Conservation (phyloP, 2,113 vertebrate genomes). For the Butastur rufipennis region DNA sequence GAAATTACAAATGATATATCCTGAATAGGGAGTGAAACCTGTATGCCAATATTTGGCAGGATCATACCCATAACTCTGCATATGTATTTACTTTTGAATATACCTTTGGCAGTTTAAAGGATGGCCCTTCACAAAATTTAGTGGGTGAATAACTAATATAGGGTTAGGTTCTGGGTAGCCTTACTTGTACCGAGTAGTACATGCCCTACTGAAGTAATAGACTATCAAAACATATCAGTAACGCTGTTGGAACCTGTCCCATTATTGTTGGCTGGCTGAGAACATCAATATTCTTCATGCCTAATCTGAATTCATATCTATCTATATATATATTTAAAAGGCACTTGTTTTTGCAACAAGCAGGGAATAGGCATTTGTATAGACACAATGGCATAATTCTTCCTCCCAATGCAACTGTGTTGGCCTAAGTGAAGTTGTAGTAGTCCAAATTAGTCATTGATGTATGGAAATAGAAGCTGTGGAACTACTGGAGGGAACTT, state of each 20-base stretch:
- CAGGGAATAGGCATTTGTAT: neutral
- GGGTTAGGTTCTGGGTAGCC: neutral
- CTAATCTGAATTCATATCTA: neutral
- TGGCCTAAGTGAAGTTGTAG: neutral
- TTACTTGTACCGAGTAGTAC: neutral
- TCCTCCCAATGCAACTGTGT: neutral
- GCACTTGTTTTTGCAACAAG: neutral
- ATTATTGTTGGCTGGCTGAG: neutral
- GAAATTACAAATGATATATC: neutral
- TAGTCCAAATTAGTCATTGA: conserved; percentile 13
- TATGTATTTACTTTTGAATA: neutral
- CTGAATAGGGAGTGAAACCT: neutral
- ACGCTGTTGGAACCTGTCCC: fast-evolving
- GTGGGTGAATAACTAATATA: neutral
- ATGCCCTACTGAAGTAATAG: neutral
- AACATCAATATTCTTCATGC: neutral
- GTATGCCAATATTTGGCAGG: neutral
- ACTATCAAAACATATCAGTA: neutral
- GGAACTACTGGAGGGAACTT: conserved; percentile 27
- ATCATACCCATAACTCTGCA: neutral
- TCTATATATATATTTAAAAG: neutral
- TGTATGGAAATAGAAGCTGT: neutral
- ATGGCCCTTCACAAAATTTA: neutral
- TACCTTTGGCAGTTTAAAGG: neutral
- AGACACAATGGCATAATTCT: neutral